Evolutionary conservation across 2,888 invertebrate genomes (phyloP).

Genomic region (Hydraecia micacea): DNA sequence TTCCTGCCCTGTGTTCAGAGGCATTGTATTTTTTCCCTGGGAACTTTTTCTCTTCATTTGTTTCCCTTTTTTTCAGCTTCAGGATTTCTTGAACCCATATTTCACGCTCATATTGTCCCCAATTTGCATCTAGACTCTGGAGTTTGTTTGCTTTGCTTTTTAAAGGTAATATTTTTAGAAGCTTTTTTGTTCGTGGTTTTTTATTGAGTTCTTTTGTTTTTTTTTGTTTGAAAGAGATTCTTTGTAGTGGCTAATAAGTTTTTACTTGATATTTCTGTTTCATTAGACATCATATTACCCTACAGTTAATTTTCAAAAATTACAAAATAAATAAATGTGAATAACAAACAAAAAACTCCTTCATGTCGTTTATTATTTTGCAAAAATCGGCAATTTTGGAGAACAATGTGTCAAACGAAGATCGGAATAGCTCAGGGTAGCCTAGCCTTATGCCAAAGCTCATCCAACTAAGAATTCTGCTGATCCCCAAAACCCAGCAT

Average conservation of each 20-base stretch:
- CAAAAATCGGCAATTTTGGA: not conserved
- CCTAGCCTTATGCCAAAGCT: not conserved
- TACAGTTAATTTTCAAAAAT: not conserved
- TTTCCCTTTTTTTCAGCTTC: conserved; percentile 82
- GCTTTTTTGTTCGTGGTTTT: conserved; percentile 55
- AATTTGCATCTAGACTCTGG: conserved; percentile 77
- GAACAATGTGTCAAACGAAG: not conserved
- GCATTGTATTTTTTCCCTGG: conserved; percentile 80
- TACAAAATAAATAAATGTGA: not conserved
- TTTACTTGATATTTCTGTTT: not conserved
- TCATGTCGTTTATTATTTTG: not conserved
- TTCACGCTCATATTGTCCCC: conserved; percentile 89
- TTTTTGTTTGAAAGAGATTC: conserved; percentile 21
- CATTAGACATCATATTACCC: not conserved
- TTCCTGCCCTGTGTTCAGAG: conserved; percentile 85
- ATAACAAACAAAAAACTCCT: not conserved
- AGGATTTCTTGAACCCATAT: conserved; percentile 90
- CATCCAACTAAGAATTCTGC: conserved; percentile 10
- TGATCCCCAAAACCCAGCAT: conserved; percentile 20
- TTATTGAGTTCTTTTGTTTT: conserved; percentile 48
- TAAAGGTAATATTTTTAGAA: conserved; percentile 63
- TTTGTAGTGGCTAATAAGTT: not conserved
- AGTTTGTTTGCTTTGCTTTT: conserved; percentile 71
- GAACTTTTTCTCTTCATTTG: conserved; percentile 89
- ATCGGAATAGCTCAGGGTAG: not conserved